These are phyloP conservation scores for Mythimna lalbum DNA, from an alignment of 2,888 invertebrate species.

Conservation along the genomic window DNA sequence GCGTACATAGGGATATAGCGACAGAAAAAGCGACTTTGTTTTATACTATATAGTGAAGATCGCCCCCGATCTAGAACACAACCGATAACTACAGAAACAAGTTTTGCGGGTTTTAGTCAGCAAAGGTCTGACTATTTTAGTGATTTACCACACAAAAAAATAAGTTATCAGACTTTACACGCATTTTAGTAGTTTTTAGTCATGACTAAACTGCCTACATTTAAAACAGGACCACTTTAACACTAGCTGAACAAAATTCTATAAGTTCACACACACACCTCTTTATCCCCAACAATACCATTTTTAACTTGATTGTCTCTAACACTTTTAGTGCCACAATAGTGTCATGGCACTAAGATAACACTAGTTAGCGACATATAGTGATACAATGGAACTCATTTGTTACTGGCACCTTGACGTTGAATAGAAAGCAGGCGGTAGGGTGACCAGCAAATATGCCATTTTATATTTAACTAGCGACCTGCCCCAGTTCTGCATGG, in stretches of 20 bases:
- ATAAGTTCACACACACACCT: neutral
- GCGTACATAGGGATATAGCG: too few relatives aligned
- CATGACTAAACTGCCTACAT: neutral
- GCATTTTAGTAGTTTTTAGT: neutral
- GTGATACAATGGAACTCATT: slow-evolving; percentile 43
- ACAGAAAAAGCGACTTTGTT: too few relatives aligned
- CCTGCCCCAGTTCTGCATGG: too few relatives aligned
- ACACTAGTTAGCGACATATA: slow-evolving; percentile 34
- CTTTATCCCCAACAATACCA: neutral
- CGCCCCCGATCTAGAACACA: too few relatives aligned
- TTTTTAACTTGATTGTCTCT: neutral
- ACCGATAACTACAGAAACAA: too few relatives aligned
- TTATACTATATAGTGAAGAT: too few relatives aligned
- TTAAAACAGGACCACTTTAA: neutral
- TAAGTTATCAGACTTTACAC: too few relatives aligned
- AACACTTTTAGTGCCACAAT: slow-evolving; percentile 34
- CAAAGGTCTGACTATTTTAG: too few relatives aligned
- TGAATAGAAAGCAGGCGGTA: slow-evolving; percentile 54
- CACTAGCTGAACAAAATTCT: neutral
- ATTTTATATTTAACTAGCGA: too few relatives aligned
- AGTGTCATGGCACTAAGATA: slow-evolving; percentile 38
- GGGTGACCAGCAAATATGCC: slow-evolving; percentile 53
- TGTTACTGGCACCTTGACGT: slow-evolving; percentile 59
- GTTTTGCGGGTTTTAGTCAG: too few relatives aligned
- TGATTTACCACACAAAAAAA: too few relatives aligned